Evolutionary conservation across 1,140 invertebrate species (phyloP).

Genomic region (Pissodes strobi): DNA sequence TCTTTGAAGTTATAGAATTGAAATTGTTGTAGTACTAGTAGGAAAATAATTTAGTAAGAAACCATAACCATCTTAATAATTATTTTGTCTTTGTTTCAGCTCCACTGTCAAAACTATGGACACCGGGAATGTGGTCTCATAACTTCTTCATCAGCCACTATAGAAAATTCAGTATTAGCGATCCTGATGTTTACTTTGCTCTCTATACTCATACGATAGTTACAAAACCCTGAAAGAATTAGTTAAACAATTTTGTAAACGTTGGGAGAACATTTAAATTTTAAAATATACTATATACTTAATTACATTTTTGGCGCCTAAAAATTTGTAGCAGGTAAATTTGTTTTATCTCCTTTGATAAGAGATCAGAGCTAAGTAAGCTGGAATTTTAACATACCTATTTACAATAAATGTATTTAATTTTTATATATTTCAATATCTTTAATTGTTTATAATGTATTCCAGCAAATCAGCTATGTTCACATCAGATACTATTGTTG

Average conservation of each 20-base stretch:
- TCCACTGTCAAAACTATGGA: conserved; percentile 40
- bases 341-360: too few species aligned
- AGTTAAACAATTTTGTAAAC: background rate
- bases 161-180: conserved; percentile 14
- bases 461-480: too few species aligned
- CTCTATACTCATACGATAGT: conserved; percentile 19
- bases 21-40: background rate
- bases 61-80: background rate
- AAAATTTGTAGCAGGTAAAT: too few species aligned
- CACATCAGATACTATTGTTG: too few species aligned
- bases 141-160: conserved; percentile 20
- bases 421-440: too few species aligned
- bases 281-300: background rate
- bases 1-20: too few species aligned
- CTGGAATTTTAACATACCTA: too few species aligned
- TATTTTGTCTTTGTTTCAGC: conserved; percentile 34
- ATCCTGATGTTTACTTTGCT: conserved; percentile 14
- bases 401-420: too few species aligned
- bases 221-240: background rate
- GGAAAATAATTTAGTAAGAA: background rate
- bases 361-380: too few species aligned
- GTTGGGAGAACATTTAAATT: conserved; percentile 9
- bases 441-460: too few species aligned
- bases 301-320: background rate
- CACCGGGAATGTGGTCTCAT: conserved; percentile 37